Conservation (phyloP, 2,888 invertebrate species). For the Apodemia mormo region DNA sequence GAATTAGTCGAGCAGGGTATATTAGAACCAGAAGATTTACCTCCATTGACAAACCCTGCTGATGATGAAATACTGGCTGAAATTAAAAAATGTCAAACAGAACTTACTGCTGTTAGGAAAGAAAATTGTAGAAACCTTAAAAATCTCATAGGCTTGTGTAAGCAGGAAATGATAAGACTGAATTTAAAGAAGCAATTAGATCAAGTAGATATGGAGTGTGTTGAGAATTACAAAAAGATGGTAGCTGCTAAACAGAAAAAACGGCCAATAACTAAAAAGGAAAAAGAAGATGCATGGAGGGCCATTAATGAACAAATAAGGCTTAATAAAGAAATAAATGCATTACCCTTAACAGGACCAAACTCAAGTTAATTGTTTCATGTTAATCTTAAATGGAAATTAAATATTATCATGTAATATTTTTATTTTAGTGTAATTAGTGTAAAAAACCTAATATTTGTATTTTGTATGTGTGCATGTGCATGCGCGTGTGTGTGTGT, state of each 20-base stretch:
- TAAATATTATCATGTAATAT: constrained; percentile 3
- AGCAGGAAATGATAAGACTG: constrained; percentile 90
- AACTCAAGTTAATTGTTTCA: constrained; percentile 61
- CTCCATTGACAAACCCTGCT: constrained; percentile 82
- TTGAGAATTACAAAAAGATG: constrained; percentile 93
- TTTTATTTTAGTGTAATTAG: background rate
- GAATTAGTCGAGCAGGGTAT: constrained; percentile 94
- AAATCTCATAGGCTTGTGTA: constrained; percentile 85
- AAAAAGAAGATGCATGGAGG: constrained; percentile 90
- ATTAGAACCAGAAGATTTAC: constrained; percentile 85
- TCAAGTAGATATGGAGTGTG: constrained; percentile 87
- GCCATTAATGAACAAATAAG: constrained; percentile 85
- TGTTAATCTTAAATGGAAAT: constrained; percentile 18
- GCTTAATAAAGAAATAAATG: constrained; percentile 77
- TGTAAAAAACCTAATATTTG: too few species aligned
- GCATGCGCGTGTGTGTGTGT: too few species aligned
- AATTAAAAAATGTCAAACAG: constrained; percentile 93
- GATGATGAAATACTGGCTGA: constrained; percentile 94
- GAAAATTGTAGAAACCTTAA: constrained; percentile 90
- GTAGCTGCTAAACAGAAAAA: constrained; percentile 91
- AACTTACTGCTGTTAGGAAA: constrained; percentile 88
- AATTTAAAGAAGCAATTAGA: constrained; percentile 89
- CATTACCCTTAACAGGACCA: constrained; percentile 73
- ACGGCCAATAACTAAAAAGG: constrained; percentile 88
- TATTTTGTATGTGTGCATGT: too few species aligned